These are phyloP conservation scores for Mormyrops boulengeri DNA, from an alignment of 2,797 vertebrate genomes.

Conservation along the genomic window DNA sequence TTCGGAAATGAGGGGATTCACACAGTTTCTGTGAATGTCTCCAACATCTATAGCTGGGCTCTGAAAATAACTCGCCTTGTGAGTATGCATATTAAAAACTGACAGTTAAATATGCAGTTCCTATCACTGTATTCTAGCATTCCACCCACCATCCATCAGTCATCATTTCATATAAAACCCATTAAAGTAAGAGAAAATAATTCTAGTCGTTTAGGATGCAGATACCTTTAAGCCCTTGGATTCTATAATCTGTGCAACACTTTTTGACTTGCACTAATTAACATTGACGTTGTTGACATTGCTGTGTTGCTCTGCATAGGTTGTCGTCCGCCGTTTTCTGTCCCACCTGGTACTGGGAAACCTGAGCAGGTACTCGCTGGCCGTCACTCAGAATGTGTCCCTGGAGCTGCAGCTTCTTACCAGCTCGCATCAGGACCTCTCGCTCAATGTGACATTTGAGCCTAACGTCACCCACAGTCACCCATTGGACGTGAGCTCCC, in stretches of 20 bases:
- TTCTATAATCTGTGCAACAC: neutral
- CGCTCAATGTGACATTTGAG: constrained; percentile 23
- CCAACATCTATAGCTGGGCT: constrained; percentile 38
- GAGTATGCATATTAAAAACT: constrained; percentile 23
- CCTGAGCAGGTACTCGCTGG: constrained; percentile 23
- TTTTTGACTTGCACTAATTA: neutral
- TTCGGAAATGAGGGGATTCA: constrained; percentile 42
- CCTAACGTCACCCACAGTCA: constrained; percentile 12
- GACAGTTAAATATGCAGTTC: neutral
- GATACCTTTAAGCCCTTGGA: neutral
- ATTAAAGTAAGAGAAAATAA: neutral
- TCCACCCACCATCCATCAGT: neutral
- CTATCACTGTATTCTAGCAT: neutral
- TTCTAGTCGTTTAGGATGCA: neutral
- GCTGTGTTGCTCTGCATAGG: constrained; percentile 27
- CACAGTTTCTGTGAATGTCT: constrained; percentile 42
- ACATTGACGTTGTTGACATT: neutral
- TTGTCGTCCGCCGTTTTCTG: constrained; percentile 17
- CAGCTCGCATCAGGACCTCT: constrained; percentile 31
- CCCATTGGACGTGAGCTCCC: neutral
- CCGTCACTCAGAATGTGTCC: constrained; percentile 21
- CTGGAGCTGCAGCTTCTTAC: constrained; percentile 34
- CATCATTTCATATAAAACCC: neutral
- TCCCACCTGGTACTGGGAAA: constrained; percentile 31
- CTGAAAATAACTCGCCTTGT: constrained; percentile 39